Conservation (phyloP, 2,113 vertebrate species). For the Benitochromis conjunctus region DNA sequence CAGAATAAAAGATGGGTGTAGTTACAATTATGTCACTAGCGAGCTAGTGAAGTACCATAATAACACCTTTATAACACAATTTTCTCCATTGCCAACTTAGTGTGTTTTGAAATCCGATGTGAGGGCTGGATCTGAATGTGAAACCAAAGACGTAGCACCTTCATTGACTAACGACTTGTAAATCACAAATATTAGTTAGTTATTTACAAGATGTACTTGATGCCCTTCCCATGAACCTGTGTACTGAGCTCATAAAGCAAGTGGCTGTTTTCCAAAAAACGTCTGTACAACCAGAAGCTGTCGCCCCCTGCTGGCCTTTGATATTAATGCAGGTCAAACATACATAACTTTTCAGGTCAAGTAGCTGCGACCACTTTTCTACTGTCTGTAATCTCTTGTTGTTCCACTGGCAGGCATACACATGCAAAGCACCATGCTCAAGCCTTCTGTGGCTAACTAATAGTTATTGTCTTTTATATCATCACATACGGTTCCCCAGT, state of each 20-base stretch:
- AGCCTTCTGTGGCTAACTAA: not conserved
- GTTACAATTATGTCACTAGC: not conserved
- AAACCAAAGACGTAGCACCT: not conserved
- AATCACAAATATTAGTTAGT: not conserved
- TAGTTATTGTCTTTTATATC: not conserved
- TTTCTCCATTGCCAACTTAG: fast-evolving
- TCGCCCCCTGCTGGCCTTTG: not conserved
- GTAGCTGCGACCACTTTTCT: not conserved
- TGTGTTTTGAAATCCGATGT: not conserved
- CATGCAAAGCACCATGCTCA: not conserved
- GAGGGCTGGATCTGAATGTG: not conserved
- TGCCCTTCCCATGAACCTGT: not conserved
- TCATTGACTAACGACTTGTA: not conserved
- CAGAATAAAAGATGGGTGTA: not conserved
- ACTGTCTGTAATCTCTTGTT: not conserved
- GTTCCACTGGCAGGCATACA: not conserved
- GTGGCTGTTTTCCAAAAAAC: not conserved
- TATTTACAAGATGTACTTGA: not conserved
- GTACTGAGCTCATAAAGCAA: not conserved
- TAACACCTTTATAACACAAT: not conserved
- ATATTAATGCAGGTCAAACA: not conserved
- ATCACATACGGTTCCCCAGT: not conserved
- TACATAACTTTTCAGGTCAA: not conserved
- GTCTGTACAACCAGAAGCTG: not conserved
- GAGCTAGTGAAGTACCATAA: not conserved